Percentiles rank a stretch among this genome's conserved stretches.
phyloP scores from a whole-genome alignment of 2,113 vertebrate species.

The Odontophorus gujanensis region DNA sequence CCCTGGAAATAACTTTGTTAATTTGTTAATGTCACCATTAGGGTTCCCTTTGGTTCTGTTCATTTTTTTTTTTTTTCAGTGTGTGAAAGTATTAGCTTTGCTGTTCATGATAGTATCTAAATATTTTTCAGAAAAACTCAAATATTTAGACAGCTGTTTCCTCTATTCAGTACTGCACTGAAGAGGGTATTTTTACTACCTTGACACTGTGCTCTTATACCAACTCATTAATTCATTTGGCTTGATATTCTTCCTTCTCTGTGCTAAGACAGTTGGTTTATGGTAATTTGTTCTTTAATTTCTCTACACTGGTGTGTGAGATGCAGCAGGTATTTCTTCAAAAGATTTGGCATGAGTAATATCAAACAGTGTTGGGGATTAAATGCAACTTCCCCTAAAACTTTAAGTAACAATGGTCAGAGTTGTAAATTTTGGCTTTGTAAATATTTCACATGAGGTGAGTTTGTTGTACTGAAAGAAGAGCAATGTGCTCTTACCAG shows the following conservation, averaged over 20 bases:
- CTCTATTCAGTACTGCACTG: conserved; percentile 60
- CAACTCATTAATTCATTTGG: conserved; percentile 36
- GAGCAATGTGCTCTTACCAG: background rate
- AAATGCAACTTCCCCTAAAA: background rate
- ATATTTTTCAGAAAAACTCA: conserved; percentile 59
- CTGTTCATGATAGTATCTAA: conserved; percentile 33
- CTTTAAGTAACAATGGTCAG: background rate
- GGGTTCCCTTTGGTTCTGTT: conserved; percentile 17
- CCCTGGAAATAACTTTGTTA: conserved; percentile 15
- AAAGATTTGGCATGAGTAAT: background rate
- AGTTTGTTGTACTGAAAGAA: background rate
- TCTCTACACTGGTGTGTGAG: accelerated
- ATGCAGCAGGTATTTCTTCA: background rate
- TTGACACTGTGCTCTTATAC: conserved; percentile 28
- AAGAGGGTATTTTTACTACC: conserved; percentile 70
- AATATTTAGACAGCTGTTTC: conserved; percentile 80
- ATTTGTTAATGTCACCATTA: background rate
- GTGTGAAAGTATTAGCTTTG: conserved; percentile 17
- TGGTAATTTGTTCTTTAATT: background rate
- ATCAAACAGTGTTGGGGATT: background rate
- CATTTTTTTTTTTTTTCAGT: background rate
- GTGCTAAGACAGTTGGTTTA: background rate
- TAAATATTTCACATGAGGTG: background rate
- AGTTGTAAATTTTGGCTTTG: background rate
- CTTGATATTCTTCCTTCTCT: conserved; percentile 9